These are phyloP conservation scores for Drosophila cognata DNA, from an alignment of 2,888 invertebrate species.

Conservation along the genomic window DNA sequence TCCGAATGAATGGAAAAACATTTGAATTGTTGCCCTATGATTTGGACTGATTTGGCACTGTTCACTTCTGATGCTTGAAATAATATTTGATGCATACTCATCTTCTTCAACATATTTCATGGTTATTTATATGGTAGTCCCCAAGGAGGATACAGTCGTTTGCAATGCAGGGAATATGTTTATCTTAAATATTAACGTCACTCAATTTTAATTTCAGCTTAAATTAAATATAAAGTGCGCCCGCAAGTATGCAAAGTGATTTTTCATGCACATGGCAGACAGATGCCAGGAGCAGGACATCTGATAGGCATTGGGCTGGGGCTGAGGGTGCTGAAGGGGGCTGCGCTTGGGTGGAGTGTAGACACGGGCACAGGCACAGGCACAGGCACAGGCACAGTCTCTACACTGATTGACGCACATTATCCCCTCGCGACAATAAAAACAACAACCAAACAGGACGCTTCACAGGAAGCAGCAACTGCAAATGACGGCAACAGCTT, in stretches of 20 bases:
- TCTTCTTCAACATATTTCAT: background rate
- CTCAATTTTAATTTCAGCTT: constrained; percentile 74
- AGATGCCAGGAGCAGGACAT: constrained; percentile 10
- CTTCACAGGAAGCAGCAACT: constrained; percentile 25
- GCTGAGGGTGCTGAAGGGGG: background rate
- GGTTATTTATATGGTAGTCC: background rate
- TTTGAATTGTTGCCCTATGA: background rate
- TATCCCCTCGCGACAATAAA: constrained; percentile 51
- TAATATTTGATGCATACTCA: no score
- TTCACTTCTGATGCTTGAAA: no score
- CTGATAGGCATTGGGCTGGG: background rate
- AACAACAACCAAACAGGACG: constrained; percentile 13
- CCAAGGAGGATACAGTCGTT: background rate
- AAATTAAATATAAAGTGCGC: constrained; percentile 74
- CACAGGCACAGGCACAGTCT: constrained; percentile 18
- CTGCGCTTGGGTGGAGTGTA: constrained; percentile 3
- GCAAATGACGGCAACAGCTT: constrained; percentile 40
- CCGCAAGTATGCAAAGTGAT: constrained; percentile 71
- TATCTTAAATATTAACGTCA: constrained; percentile 68
- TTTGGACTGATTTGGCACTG: no score
- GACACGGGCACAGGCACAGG: constrained; percentile 7
- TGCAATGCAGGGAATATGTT: constrained; percentile 37
- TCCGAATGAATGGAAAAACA: background rate
- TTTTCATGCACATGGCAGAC: constrained; percentile 68
- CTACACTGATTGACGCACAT: constrained; percentile 69